Evolutionary conservation across 2,888 invertebrate genomes (phyloP).

Genomic region (Oegoconia quadripuncta): DNA sequence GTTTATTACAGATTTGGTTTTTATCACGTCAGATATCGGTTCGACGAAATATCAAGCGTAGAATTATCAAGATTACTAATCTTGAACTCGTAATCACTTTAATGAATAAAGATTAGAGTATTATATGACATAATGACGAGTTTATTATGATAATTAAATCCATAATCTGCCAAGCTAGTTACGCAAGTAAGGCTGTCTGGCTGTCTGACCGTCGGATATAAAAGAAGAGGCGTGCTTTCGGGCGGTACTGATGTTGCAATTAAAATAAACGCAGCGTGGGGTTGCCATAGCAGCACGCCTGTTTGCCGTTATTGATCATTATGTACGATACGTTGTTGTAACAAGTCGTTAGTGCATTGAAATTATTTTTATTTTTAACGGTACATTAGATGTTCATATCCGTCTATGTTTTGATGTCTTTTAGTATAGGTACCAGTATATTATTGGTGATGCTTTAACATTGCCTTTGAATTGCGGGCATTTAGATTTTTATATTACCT

Average conservation of each 20-base stretch:
- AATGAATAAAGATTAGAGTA: constrained; percentile 18
- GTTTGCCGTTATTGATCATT: constrained; percentile 9
- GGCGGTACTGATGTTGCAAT: constrained; percentile 23
- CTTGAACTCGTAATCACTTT: constrained; percentile 5
- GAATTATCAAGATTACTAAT: not conserved
- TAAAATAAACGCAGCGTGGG: constrained; percentile 22
- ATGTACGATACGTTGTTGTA: no score
- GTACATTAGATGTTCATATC: no score
- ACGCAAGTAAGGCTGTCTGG: constrained; percentile 16
- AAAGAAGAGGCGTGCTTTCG: constrained; percentile 19
- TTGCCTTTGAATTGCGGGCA: no score
- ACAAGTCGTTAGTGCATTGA: no score
- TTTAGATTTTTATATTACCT: no score
- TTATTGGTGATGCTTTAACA: no score
- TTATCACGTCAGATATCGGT: not conserved
- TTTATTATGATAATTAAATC: constrained; percentile 23
- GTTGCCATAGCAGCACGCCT: constrained; percentile 3
- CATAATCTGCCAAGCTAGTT: constrained; percentile 10
- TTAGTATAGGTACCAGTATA: no score
- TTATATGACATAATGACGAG: constrained; percentile 19
- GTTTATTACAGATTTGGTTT: constrained; percentile 10
- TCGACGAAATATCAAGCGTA: not conserved
- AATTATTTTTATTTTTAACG: not conserved
- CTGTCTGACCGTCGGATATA: constrained; percentile 17
- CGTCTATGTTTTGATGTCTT: no score